Percentiles rank a stretch among this genome's conserved stretches.
phyloP scores from a whole-genome alignment of 2,888 invertebrate species.

The Chelonus formosanus region DNA sequence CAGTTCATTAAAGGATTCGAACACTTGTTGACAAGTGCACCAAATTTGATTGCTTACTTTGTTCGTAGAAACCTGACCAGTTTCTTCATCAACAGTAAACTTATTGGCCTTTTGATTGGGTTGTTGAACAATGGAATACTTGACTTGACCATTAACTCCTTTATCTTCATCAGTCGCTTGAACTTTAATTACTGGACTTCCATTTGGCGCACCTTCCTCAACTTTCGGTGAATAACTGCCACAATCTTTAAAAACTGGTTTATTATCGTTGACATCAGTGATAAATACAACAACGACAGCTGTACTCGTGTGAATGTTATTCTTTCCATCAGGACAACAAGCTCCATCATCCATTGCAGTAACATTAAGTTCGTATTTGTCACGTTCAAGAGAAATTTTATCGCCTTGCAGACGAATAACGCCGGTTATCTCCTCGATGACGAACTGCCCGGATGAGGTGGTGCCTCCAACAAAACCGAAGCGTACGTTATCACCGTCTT shows the following conservation, averaged over 20 bases:
- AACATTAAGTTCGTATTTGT: conserved; percentile 95
- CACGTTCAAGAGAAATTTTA: conserved; percentile 86
- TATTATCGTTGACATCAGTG: conserved; percentile 96
- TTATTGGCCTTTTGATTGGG: conserved; percentile 94
- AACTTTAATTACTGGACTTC: conserved; percentile 91
- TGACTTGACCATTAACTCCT: conserved; percentile 93
- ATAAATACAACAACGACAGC: conserved; percentile 96
- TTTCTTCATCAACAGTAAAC: conserved; percentile 94
- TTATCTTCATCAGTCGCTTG: conserved; percentile 96
- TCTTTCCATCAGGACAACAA: conserved; percentile 90
- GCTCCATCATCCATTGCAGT: conserved; percentile 98
- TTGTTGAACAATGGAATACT: conserved; percentile 96
- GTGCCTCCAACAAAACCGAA: conserved; percentile 92
- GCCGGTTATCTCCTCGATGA: conserved; percentile 94
- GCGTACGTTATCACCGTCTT: conserved; percentile 95
- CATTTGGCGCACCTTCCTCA: conserved; percentile 93
- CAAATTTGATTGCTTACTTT: conserved; percentile 68
- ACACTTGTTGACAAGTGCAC: not conserved
- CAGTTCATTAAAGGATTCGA: too few species aligned
- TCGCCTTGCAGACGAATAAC: conserved; percentile 90
- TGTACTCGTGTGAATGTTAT: conserved; percentile 89
- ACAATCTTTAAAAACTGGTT: conserved; percentile 95
- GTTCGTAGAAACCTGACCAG: conserved; percentile 93
- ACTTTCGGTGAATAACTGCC: conserved; percentile 92
- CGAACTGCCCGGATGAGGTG: conserved; percentile 90